Evolutionary conservation across 1,140 invertebrate species (phyloP), one percentile per base, ranked within the genome.

Genomic region (Metopolophium dirhodum): DNA sequence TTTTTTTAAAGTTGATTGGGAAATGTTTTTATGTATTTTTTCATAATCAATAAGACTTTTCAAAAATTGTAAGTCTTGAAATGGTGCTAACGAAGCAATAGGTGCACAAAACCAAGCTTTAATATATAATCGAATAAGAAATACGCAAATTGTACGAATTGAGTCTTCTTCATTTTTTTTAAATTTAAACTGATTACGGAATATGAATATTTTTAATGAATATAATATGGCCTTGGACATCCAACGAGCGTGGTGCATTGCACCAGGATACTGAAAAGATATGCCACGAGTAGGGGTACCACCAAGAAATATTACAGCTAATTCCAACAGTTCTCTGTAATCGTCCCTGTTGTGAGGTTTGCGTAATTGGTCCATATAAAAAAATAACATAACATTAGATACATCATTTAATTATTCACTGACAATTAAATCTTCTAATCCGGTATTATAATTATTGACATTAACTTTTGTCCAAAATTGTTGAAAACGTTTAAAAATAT

Each of bases 21-120:
- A 93, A 68, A 94, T 68, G 61, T 82, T 91, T n/a, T 61, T 45
- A 92, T 94, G 88, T 41, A 94, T 61, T 30, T 54, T 88, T 94
- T 94, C 54, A 93, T 93, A 94, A 37, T 91, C 51, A 37, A 83
- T 1, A 2, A 93, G 45, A 51, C 57, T 85, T 41, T 41, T 92
- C 93, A 93, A 54, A 77, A 94, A 90, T 77, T 87, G 41, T 77
- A 94, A 93, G 90, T 94, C 90, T 41, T 41, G 41, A 41, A 88
- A 54, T 49, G 94, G 94, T 49, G 93, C 94, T 47, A 54, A 83
- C 1, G 82, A 45, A 1, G 91, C 82, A 45, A 85, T 37, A 54
- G 93, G 94, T 35, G 93, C 87, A 57, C 45, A 57, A 90, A 93
- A 94, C 93, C 94, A 94, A 4, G 82, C 45, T 77, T 90, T 51